Percentiles rank a stretch among this genome's conserved stretches.
Conservation (phyloP, 2,113 vertebrate genomes). For the Abramis brama region DNA sequence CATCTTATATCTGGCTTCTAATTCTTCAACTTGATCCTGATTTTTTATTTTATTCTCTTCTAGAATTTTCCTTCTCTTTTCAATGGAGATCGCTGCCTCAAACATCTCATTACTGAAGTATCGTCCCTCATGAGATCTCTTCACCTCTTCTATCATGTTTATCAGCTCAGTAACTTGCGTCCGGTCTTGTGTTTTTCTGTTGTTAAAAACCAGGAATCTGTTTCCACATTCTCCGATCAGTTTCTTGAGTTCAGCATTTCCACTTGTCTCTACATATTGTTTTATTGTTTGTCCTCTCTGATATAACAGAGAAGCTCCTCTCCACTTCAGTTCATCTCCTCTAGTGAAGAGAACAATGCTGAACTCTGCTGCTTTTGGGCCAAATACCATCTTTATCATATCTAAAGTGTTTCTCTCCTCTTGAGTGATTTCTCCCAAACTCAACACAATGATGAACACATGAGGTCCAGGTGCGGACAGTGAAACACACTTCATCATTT, state of each 20-base stretch:
- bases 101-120: no score
- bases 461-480: slow-evolving; percentile 49
- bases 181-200: neutral
- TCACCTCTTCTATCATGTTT: slow-evolving; percentile 13
- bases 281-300: neutral
- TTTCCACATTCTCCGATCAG: slow-evolving; percentile 32
- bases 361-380: slow-evolving; percentile 8
- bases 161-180: slow-evolving; percentile 15
- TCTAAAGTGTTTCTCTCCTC: slow-evolving; percentile 28
- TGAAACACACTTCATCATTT: slow-evolving; percentile 31
- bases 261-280: neutral
- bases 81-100: no score
- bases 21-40: neutral
- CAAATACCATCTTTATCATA: slow-evolving; percentile 38
- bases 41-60: slow-evolving; percentile 25
- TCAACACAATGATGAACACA: slow-evolving; percentile 43
- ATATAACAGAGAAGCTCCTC: no score
- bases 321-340: neutral
- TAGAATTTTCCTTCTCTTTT: neutral
- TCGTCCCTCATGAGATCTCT: neutral
- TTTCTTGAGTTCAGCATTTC: neutral
- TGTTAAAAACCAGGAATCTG: slow-evolving; percentile 13
- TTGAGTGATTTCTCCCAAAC: slow-evolving; percentile 3
- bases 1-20: neutral
- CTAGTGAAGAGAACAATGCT: slow-evolving; percentile 30